Evolutionary conservation across 2,113 vertebrate species (phyloP).

Genomic region (Erythrocebus patas): DNA sequence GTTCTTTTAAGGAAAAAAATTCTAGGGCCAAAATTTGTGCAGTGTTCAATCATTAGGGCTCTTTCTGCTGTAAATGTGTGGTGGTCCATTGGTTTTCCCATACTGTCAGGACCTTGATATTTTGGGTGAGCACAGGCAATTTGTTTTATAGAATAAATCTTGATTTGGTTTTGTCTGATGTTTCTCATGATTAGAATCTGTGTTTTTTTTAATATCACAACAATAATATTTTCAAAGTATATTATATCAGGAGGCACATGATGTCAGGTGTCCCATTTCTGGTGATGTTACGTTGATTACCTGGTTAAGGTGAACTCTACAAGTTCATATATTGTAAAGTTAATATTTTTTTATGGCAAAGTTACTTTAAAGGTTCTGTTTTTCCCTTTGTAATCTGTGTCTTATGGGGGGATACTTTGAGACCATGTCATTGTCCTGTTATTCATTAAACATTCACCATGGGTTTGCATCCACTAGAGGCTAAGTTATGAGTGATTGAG

Average conservation of each 20-base stretch:
- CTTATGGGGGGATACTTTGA: neutral
- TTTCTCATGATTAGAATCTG: neutral
- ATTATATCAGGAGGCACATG: neutral
- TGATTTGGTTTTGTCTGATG: neutral
- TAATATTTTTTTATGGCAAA: neutral
- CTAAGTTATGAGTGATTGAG: neutral
- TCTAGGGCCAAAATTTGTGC: neutral
- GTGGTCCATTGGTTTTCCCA: neutral
- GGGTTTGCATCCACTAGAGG: accelerated
- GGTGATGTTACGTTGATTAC: neutral
- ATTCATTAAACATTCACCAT: neutral
- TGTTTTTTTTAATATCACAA: neutral
- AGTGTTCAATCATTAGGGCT: neutral
- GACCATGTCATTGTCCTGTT: neutral
- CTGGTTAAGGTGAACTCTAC: too few relatives aligned
- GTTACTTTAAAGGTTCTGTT: neutral
- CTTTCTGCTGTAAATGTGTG: neutral
- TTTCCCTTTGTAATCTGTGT: neutral
- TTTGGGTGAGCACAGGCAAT: neutral
- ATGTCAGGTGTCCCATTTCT: accelerated
- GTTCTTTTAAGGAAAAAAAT: neutral
- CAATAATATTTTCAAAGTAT: neutral
- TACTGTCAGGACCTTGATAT: neutral
- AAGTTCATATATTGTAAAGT: neutral
- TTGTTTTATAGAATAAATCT: neutral